Evolutionary conservation across 2,888 invertebrate species (phyloP).

Genomic region (Tricholauxania praeusta): DNA sequence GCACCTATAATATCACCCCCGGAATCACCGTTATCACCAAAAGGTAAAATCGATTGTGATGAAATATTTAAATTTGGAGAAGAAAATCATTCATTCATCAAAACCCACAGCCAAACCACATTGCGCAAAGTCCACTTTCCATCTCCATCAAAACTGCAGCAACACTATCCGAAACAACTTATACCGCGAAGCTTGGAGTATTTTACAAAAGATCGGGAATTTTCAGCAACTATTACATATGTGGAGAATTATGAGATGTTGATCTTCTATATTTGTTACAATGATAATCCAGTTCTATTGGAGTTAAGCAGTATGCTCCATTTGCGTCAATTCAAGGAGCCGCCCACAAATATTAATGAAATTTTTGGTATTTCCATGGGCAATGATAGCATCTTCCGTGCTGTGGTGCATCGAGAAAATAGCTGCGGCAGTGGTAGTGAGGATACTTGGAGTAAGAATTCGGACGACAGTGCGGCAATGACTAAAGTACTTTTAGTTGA

Average conservation of each 20-base stretch:
- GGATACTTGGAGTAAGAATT: no score
- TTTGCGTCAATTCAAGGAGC: slow-evolving; percentile 24
- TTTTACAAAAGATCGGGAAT: slow-evolving; percentile 35
- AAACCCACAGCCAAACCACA: no score
- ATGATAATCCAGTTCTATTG: slow-evolving; percentile 37
- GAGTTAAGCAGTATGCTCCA: slow-evolving; percentile 42
- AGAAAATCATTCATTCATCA: slow-evolving; percentile 9
- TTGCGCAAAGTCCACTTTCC: no score
- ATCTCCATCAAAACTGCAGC: slow-evolving; percentile 31
- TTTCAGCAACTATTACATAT: slow-evolving; percentile 43
- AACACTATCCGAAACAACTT: slow-evolving; percentile 38
- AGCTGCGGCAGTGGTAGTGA: no score
- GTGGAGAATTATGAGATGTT: slow-evolving; percentile 39
- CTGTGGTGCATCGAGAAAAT: slow-evolving; percentile 26
- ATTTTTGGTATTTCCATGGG: slow-evolving; percentile 43
- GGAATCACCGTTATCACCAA: neutral
- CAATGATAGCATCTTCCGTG: slow-evolving; percentile 42
- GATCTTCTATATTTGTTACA: slow-evolving; percentile 46
- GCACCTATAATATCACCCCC: no score
- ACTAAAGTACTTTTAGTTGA: slow-evolving; percentile 42
- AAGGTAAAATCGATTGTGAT: neutral
- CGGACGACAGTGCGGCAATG: neutral
- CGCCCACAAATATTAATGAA: slow-evolving; percentile 24
- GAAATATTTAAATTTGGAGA: slow-evolving; percentile 9
- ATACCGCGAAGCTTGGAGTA: neutral